A percentile compares a stretch with the other conserved stretches of the same genome.
Evolutionary conservation across 2,113 vertebrate genomes (phyloP).

Genomic region (Caranx ignobilis): DNA sequence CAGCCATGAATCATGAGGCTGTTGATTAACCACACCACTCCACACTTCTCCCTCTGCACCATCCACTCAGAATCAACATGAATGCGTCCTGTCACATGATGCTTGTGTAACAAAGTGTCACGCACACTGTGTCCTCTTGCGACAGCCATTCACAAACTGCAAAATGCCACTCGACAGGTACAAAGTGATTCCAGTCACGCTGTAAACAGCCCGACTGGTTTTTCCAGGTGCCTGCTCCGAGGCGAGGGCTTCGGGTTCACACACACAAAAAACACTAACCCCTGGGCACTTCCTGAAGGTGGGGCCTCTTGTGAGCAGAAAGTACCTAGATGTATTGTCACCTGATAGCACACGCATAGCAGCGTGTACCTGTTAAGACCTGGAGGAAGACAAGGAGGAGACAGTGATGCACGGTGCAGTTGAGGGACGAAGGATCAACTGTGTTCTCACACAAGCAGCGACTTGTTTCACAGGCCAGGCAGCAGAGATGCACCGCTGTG

Average conservation of each 20-base stretch:
- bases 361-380: slow-evolving; percentile 32
- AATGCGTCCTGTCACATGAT: slow-evolving; percentile 18
- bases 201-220: slow-evolving; percentile 55
- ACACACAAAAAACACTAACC: slow-evolving; percentile 6
- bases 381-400: slow-evolving; percentile 16
- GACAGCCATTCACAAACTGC: slow-evolving; percentile 32
- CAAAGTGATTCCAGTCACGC: slow-evolving; percentile 47
- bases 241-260: slow-evolving; percentile 45
- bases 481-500: slow-evolving; percentile 1
- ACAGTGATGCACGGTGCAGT: neutral
- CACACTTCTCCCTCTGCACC: slow-evolving; percentile 31
- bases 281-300: slow-evolving; percentile 51
- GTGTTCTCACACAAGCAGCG: slow-evolving; percentile 29
- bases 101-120: slow-evolving; percentile 27
- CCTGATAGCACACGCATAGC: neutral
- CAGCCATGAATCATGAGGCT: slow-evolving; percentile 42
- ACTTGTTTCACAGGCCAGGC: slow-evolving; percentile 22
- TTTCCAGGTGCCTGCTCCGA: slow-evolving; percentile 61
- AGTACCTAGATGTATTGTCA: slow-evolving; percentile 28
- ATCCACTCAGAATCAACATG: slow-evolving; percentile 24
- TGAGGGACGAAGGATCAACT: neutral
- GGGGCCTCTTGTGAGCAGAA: slow-evolving; percentile 33
- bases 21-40: slow-evolving; percentile 42
- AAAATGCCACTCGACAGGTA: slow-evolving; percentile 57
- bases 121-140: slow-evolving; percentile 35